A percentile compares a stretch with the other conserved stretches of the same genome.
Conservation (phyloP, 30 jellyfish, hydroid and myxozoan species). For the Rhopilema esculentum region DNA sequence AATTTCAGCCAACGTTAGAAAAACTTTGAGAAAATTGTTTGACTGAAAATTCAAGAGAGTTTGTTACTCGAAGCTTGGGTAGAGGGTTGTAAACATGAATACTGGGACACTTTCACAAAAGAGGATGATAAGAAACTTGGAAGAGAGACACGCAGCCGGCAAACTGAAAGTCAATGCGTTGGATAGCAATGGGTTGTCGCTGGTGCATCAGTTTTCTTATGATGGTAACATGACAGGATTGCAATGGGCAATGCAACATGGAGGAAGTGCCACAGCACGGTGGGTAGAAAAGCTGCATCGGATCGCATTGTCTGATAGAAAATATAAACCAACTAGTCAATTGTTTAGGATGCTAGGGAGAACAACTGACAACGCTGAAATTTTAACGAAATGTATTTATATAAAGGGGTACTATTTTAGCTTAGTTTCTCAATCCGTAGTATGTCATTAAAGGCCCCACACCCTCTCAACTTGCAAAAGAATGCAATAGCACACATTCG, state of each 20-base stretch:
- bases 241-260: slow-evolving; percentile 85
- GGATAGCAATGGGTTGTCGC: slow-evolving; percentile 85
- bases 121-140: slow-evolving; percentile 67
- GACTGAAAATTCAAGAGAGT: neutral
- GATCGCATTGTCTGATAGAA: too few relatives aligned
- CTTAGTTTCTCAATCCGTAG: too few relatives aligned
- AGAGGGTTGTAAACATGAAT: slow-evolving; percentile 4
- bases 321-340: too few relatives aligned
- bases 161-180: slow-evolving; percentile 78
- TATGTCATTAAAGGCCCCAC: too few relatives aligned
- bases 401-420: too few relatives aligned
- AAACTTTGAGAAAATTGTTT: neutral
- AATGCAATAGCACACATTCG: too few relatives aligned
- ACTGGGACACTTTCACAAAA: slow-evolving; percentile 64
- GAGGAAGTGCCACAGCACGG: slow-evolving; percentile 78
- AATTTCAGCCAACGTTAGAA: neutral
- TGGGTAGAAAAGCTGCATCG: too few relatives aligned
- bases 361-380: too few relatives aligned
- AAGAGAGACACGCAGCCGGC: slow-evolving; percentile 85
- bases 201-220: slow-evolving; percentile 83
- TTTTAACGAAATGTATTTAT: too few relatives aligned
- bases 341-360: too few relatives aligned
- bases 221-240: slow-evolving; percentile 87
- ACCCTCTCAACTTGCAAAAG: too few relatives aligned
- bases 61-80: neutral